Evolutionary conservation across 2,888 invertebrate species (phyloP).

Genomic region (Mechanitis mazaeus): DNA sequence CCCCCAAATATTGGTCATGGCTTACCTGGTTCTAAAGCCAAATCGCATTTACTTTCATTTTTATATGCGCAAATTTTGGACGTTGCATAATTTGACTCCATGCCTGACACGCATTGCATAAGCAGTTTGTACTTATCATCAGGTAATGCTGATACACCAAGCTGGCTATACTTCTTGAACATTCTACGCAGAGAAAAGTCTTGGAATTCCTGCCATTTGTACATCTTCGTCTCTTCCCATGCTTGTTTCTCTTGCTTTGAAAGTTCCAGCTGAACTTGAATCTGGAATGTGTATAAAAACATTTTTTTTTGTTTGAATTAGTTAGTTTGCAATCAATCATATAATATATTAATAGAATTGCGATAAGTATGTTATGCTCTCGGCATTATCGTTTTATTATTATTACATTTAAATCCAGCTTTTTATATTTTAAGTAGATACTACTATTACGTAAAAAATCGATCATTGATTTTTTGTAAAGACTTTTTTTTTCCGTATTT

Average conservation of each 20-base stretch:
- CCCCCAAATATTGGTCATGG: no score
- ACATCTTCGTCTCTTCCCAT: conserved; percentile 81
- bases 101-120: conserved; percentile 79
- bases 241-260: conserved; percentile 77
- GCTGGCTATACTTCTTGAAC: conserved; percentile 83
- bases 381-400: no score
- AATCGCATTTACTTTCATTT: conserved; percentile 79
- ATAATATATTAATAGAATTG: not conserved
- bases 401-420: no score
- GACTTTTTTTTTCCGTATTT: no score
- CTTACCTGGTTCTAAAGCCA: conserved; percentile 84
- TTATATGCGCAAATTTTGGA: conserved; percentile 86
- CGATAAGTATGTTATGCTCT: no score
- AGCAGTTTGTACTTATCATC: conserved; percentile 80
- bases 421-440: no score
- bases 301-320: no score
- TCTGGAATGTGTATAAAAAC: conserved; percentile 40
- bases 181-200: conserved; percentile 83
- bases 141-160: conserved; percentile 84
- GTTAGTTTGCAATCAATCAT: not conserved
- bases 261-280: conserved; percentile 58
- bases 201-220: conserved; percentile 83
- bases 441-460: no score
- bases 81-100: conserved; percentile 86
- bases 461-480: no score